Percentiles rank a stretch among this genome's conserved stretches.
phyloP scores from a whole-genome alignment of 2,888 invertebrate species.

The Campoplex capitator region DNA sequence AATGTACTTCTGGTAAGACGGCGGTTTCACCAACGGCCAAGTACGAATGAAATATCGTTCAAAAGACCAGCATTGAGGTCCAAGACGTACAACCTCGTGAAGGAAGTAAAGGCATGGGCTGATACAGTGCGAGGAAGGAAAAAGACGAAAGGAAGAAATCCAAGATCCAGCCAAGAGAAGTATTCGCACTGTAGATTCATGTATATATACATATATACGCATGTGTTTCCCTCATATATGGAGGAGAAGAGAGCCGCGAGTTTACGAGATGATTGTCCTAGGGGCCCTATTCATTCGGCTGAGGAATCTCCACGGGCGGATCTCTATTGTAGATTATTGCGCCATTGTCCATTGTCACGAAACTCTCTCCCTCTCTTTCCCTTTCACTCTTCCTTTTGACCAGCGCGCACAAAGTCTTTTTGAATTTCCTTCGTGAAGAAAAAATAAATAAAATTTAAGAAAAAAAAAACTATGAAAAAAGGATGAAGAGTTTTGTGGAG shows the following conservation, averaged over 20 bases:
- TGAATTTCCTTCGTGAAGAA: conserved; percentile 33
- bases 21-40: conserved; percentile 17
- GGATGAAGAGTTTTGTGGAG: conserved; percentile 5
- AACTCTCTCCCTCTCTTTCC: conserved; percentile 7
- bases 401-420: conserved; percentile 37
- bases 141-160: conserved; percentile 68
- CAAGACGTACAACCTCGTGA: conserved; percentile 16
- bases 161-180: conserved; percentile 26
- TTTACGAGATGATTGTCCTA: conserved; percentile 81
- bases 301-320: conserved; percentile 78
- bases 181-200: conserved; percentile 63
- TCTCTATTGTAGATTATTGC: conserved; percentile 82
- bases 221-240: conserved; percentile 7
- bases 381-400: conserved; percentile 21
- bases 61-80: conserved; percentile 27
- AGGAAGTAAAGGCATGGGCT: conserved; percentile 26
- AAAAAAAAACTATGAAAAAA: conserved; percentile 13
- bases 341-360: conserved; percentile 80
- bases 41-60: conserved; percentile 33
- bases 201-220: background rate
- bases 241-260: conserved; percentile 71
- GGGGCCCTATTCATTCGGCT: conserved; percentile 78
- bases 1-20: conserved; percentile 48
- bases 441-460: background rate
- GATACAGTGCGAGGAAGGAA: conserved; percentile 57